Evolutionary conservation across 1,140 invertebrate genomes (phyloP), one percentile per base, ranked within the genome.

Genomic region (Diplogasteroides magnus): DNA sequence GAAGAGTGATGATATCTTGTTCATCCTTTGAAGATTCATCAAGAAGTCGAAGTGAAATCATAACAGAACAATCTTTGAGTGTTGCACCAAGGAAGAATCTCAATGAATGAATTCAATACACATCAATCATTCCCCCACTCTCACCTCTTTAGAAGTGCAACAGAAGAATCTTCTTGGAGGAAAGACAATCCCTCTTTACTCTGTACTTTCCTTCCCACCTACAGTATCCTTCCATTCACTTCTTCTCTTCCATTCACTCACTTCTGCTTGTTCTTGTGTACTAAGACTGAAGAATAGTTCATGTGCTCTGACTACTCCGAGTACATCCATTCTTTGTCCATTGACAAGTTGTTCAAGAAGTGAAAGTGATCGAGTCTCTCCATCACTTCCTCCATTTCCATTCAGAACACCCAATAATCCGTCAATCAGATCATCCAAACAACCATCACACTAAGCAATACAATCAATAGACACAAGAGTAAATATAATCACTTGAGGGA

Each of bases 1-100:
- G 59, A 48, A 62, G 29, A 19, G 6, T 26, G 13, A 69, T 29
- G 60, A 61, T 25, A 67, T 77, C 66, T 67, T 65, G 26, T 6
- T 69, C 70, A 67, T 72, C 6, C 63, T 64, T 59, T 71, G 25
- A 27, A 29, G 31, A 15, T 1, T 31, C 15, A 26, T 70, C 23
- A 60, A 37, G 19, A 13, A 58, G 25, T 31, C 11, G 31, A 64
- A 48, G 28, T 31, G 57, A 28, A 48, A 75, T 64, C 71, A 77
- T 78, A 56, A 81, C 60, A 28, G 69, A 73, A 61, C 79, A 81
- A 66, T 81, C 80, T 61, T 82, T 82, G 66, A 83, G 74, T 14
- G 81, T 82, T 2, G 76, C 80, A n/a, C 81, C 77, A 6, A 82
- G 56, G 56, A 82, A 74, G 63, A 83, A 82, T 55, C 37, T 48